A percentile compares a stretch with the other conserved stretches of the same genome.
Evolutionary conservation across 2,113 vertebrate genomes (phyloP).

Genomic region (Addax nasomaculatus): DNA sequence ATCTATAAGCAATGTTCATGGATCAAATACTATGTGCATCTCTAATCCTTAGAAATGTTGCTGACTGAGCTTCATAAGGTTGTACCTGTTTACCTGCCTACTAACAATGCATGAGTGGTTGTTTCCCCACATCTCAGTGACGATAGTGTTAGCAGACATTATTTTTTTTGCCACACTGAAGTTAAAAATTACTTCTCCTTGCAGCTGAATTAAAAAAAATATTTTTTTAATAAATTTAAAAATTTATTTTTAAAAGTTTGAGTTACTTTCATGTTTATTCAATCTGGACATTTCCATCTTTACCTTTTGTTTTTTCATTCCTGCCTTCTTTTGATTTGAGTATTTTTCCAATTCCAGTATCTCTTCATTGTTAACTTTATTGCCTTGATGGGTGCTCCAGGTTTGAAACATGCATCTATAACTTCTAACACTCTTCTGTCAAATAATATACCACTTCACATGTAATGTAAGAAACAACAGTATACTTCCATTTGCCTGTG

Average conservation of each 20-base stretch:
- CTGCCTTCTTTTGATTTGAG: background rate
- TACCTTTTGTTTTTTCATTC: background rate
- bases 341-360: background rate
- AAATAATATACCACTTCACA: background rate
- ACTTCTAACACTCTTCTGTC: background rate
- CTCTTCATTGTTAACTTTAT: background rate
- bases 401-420: background rate
- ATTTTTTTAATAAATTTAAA: background rate
- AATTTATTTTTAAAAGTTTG: background rate
- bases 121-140: background rate
- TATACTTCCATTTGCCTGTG: background rate
- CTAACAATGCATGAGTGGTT: background rate
- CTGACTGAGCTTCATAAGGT: background rate
- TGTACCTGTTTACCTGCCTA: background rate
- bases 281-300: background rate
- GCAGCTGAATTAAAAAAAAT: background rate
- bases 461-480: background rate
- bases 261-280: background rate
- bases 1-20: background rate
- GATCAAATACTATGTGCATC: background rate
- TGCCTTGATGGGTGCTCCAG: background rate
- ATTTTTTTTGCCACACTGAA: background rate
- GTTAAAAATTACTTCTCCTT: background rate
- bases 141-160: background rate
- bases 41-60: background rate